Base-by-base conservation (phyloP, 1,140 invertebrate genomes). In the Hypsibius dujardini region DNA sequence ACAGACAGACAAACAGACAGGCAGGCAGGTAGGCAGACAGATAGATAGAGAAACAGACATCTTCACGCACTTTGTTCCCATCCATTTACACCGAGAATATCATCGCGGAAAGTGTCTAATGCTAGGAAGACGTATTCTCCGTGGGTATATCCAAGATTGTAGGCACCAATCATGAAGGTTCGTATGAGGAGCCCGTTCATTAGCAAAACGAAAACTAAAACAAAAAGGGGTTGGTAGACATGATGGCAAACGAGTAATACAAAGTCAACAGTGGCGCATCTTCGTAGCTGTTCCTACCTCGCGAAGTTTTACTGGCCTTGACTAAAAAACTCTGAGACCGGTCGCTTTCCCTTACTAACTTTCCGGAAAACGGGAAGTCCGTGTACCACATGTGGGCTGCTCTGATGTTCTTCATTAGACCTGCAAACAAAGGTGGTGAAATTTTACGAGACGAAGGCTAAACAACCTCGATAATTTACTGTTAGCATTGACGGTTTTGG, bases 91-190 rank as follows among this genome's bases (percentile, higher is more conserved):
- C 7, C 50, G n/a, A 56, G 50, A 56, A 56, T n/a, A 56, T 56
- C 50, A 56, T n/a, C n/a, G 7, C n/a, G 50, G 50, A 56, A 56
- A 12, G n/a, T 12, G n/a, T 56, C 50, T n/a, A 56, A n/a, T n/a
- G 50, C n/a, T n/a, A 56, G 50, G 50, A 56, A 56, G 50, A 56
- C 50, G n/a, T 56, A 56, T 12, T 56, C 50, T 56, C 50, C 50
- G n/a, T 56, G 7, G 50, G 50, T 56, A 12, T 56, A n/a, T 56
- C 50, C 50, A 7, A 56, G n/a, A 7, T n/a, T 7, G 7, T 56
- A n/a, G 7, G 50, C 50, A n/a, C 7, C 50, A 56, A 56, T 7
- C 50, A 56, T 7, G 50, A 56, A 56, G 7, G 7, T 56, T n/a
- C 50, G 50, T n/a, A 56, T 12, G 7, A 56, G n/a, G 7, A 56